Percentiles rank a stretch among this genome's conserved stretches.
Evolutionary conservation across 2,888 invertebrate species (phyloP).

Genomic region (Hetaerina titia): DNA sequence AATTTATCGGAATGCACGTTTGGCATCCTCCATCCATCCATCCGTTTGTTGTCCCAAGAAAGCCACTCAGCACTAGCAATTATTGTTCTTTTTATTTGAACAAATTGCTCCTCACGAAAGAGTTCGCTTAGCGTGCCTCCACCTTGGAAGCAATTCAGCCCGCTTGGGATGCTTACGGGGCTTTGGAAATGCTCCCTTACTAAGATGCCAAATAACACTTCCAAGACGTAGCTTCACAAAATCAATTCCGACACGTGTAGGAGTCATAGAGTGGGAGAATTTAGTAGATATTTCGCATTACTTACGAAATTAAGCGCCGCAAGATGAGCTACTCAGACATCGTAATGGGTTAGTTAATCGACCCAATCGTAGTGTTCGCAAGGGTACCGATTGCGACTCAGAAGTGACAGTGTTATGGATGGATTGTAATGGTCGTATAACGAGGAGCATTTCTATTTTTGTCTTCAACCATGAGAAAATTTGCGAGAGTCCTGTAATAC

Average conservation of each 20-base stretch:
- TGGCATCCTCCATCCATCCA: background rate
- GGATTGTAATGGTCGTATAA: background rate
- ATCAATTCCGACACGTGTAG: background rate
- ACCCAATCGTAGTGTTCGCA: background rate
- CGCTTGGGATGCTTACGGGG: background rate
- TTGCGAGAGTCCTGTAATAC: background rate
- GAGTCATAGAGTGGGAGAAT: background rate
- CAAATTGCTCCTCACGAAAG: background rate
- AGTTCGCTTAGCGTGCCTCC: background rate
- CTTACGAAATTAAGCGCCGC: background rate
- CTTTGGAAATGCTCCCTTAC: background rate
- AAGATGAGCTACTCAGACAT: background rate
- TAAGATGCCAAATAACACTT: background rate
- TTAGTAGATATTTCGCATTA: background rate
- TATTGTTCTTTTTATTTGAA: background rate
- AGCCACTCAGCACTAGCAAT: slow-evolving; percentile 25
- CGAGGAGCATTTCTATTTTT: background rate
- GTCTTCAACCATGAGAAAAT: background rate
- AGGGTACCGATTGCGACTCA: background rate
- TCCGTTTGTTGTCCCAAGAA: background rate
- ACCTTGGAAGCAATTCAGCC: background rate
- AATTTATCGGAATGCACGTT: slow-evolving; percentile 19
- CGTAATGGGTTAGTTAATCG: background rate
- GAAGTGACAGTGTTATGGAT: background rate
- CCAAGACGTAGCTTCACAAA: background rate